A percentile compares a stretch with the other conserved stretches of the same genome.
These are phyloP conservation scores for Macquaria ambigua DNA, from an alignment of 2,113 vertebrate species.

Conservation along the genomic window DNA sequence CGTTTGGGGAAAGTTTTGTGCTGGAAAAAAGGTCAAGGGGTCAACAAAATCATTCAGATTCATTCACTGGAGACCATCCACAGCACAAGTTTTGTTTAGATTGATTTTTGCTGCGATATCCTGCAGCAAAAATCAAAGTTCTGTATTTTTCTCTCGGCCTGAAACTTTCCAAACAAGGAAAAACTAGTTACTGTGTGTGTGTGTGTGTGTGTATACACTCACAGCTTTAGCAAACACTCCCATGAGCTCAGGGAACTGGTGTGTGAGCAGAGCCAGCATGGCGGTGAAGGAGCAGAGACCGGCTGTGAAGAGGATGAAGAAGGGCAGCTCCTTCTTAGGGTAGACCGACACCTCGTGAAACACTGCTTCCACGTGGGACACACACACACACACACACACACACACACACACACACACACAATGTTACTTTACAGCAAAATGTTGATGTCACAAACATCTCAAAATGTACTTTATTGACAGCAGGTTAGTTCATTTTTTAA, in stretches of 20 bases:
- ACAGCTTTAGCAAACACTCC: conserved; percentile 99
- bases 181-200: not conserved
- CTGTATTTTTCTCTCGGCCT: too few relatives aligned
- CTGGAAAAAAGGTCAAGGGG: not conserved
- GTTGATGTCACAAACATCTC: not conserved
- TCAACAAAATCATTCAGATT: not conserved
- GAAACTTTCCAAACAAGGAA: not conserved
- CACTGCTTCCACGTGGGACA: conserved; percentile 86
- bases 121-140: not conserved
- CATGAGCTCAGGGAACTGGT: conserved; percentile 99
- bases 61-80: not conserved
- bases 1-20: not conserved
- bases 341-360: conserved; percentile 99
- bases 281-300: conserved; percentile 98
- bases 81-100: not conserved
- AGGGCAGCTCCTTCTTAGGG: conserved; percentile 98
- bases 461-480: not conserved
- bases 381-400: conserved; percentile 39
- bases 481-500: not conserved
- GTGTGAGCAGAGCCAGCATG: conserved; percentile 98
- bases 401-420: conserved; percentile 27
- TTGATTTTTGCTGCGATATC: not conserved
- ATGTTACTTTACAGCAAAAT: conserved; percentile 36
- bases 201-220: conserved; percentile 79
- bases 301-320: conserved; percentile 99